Conservation (phyloP, 2,797 vertebrate species). For the Gymnopithys bicolor region DNA sequence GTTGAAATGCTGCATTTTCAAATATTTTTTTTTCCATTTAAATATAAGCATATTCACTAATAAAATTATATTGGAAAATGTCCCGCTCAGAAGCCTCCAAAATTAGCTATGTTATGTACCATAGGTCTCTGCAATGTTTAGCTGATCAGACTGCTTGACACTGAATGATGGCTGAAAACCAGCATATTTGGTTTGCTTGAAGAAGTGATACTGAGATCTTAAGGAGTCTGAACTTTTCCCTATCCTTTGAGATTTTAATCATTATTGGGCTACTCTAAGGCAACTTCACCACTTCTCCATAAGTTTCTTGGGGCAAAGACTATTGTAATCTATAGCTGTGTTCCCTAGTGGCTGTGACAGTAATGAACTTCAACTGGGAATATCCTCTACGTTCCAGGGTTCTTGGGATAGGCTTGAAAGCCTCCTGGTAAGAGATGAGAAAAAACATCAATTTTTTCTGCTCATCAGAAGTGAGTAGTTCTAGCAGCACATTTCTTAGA, state of each 20-base stretch:
- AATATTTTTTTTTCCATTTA: not conserved
- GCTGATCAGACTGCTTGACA: not conserved
- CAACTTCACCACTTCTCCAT: not conserved
- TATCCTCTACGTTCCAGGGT: fast-evolving
- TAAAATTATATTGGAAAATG: not conserved
- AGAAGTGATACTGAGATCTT: not conserved
- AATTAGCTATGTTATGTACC: not conserved
- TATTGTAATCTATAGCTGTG: not conserved
- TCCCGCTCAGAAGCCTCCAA: not conserved
- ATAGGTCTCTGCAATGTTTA: not conserved
- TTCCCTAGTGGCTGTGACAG: not conserved
- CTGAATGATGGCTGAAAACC: not conserved
- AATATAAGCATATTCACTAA: not conserved
- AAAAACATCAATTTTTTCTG: not conserved
- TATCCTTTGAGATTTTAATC: not conserved
- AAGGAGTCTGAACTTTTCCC: not conserved
- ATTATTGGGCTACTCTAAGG: not conserved
- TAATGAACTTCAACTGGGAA: not conserved
- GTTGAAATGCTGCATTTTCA: not conserved
- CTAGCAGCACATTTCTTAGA: not conserved
- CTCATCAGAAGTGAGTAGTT: not conserved
- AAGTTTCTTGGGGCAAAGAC: not conserved
- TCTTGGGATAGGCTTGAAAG: not conserved
- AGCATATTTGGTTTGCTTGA: not conserved
- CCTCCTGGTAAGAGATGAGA: not conserved